These are phyloP conservation scores for Hydrolagus affinis DNA, from an alignment of 2,113 vertebrate genomes.

Conservation along the genomic window DNA sequence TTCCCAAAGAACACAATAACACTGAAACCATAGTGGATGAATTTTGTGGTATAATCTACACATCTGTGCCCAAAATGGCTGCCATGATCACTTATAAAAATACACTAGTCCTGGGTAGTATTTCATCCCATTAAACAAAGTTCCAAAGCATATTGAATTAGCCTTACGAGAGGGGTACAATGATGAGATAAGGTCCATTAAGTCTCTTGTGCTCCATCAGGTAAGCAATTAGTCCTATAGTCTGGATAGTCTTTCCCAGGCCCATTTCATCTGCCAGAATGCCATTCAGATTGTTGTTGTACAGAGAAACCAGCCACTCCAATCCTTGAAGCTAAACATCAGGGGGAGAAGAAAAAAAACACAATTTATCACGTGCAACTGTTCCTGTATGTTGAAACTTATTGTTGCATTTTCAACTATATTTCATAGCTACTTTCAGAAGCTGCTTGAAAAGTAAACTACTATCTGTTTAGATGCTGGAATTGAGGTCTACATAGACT, in stretches of 20 bases:
- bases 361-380: background rate
- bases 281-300: slow-evolving; percentile 96
- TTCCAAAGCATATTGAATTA: background rate
- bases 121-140: background rate
- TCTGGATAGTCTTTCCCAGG: slow-evolving; percentile 94
- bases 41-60: no score
- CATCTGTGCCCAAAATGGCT: no score
- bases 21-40: no score
- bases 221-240: slow-evolving; percentile 94
- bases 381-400: no score
- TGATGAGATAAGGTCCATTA: slow-evolving; percentile 95
- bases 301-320: slow-evolving; percentile 98
- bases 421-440: no score
- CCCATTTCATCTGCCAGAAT: slow-evolving; percentile 98
- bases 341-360: slow-evolving; percentile 43
- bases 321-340: slow-evolving; percentile 75
- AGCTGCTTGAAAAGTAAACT: no score
- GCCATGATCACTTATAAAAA: no score
- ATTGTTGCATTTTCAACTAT: no score
- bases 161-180: slow-evolving; percentile 95
- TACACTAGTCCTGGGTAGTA: no score
- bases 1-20: no score
- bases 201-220: slow-evolving; percentile 95
- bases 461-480: no score
- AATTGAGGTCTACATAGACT: no score